Evolutionary conservation across 1,140 invertebrate species (phyloP), one percentile per base, ranked within the genome.

Genomic region (Drosophila tani): DNA sequence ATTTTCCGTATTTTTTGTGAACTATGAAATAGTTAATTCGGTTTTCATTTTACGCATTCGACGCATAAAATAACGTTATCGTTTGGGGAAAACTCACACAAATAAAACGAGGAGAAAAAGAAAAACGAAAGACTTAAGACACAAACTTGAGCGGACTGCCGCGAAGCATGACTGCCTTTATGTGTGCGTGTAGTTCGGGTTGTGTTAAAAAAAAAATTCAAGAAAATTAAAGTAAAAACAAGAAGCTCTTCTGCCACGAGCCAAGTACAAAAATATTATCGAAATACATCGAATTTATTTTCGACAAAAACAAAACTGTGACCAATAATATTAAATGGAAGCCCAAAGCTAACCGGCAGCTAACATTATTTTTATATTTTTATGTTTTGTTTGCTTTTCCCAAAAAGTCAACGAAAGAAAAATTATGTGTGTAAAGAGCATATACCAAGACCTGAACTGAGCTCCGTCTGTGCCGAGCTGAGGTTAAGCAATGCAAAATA

Each of bases 401-500:
- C 70, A 17, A 50, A 29, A 38, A 71, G 35, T 67, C 43, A 64
- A 60, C 59, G 59, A 68, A 50, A 69, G 27, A 46, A 19, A 58
- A 38, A 67, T 71, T 11, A 58, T 66, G 63, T 47, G 47, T 35
- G 43, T 62, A 29, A 65, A 65, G 45, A 66, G 40, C 58, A 63
- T 64, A 15, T 24, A 24, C 17, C 29, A 27, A 63, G 58, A 63
- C 38, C 27, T 24, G 58, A 58, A 45, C 57, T 7, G 15, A 65
- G 40, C 29, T 35, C 15, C 32, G 38, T 19, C 50, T 14, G 9
- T 59, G 45, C 38, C 46, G 73, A 14, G 17, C 76, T 8, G 53
- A 47, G 58, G 81, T 86, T 87, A 81, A 57, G 82, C 79, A 86
- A 86, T 82, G 79, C 75, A 82, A 86, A 87, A 86, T 79, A 87